Conservation (phyloP, 2,888 invertebrate genomes). For the Hydropsyche betteni region DNA sequence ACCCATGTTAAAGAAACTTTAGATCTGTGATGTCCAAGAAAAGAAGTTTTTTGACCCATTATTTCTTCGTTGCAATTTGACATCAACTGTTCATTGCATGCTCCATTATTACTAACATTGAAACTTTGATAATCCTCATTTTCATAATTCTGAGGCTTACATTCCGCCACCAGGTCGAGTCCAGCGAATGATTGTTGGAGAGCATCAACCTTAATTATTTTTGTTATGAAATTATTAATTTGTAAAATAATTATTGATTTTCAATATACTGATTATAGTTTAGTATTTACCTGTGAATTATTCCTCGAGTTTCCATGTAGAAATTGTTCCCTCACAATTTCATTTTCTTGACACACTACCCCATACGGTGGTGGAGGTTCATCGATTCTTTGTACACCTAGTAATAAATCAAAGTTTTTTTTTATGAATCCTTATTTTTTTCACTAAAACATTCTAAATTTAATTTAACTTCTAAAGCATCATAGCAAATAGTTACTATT, state of each 20-base stretch:
- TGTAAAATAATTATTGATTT: no score
- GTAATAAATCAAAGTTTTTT: background rate
- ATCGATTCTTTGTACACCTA: slow-evolving; percentile 6
- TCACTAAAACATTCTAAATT: no score
- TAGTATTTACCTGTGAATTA: slow-evolving; percentile 14
- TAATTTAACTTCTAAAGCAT: no score
- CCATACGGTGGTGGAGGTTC: slow-evolving; percentile 49
- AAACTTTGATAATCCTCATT: slow-evolving; percentile 62
- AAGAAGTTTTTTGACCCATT: slow-evolving; percentile 66
- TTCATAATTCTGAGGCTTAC: slow-evolving; percentile 52
- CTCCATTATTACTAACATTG: slow-evolving; percentile 41
- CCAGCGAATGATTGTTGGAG: slow-evolving; percentile 41
- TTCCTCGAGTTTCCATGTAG: slow-evolving; percentile 1
- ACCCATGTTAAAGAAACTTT: slow-evolving; percentile 82
- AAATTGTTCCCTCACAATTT: background rate
- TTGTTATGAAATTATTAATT: no score
- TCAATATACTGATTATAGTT: no score
- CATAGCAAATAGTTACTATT: no score
- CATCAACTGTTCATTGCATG: slow-evolving; percentile 7
- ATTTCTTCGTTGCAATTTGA: slow-evolving; percentile 49
- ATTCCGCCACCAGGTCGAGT: slow-evolving; percentile 48
- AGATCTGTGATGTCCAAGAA: slow-evolving; percentile 64
- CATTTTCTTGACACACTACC: slow-evolving; percentile 31
- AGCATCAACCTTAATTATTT: slow-evolving; percentile 42
- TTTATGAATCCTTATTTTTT: background rate